These are phyloP conservation scores for Cephus spinipes DNA, from an alignment of 2,888 invertebrate species.

Conservation along the genomic window DNA sequence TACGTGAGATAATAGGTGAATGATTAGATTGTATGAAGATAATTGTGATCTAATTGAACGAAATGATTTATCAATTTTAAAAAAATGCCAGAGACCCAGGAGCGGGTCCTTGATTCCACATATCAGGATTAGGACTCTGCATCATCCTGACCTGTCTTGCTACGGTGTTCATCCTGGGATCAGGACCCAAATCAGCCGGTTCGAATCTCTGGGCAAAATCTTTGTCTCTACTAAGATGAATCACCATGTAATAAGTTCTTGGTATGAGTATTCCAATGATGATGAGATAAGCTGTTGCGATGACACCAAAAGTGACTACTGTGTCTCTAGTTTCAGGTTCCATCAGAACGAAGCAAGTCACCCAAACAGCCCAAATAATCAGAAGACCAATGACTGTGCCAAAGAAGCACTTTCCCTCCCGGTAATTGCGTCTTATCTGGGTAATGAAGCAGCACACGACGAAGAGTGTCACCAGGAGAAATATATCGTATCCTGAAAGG, in stretches of 20 bases:
- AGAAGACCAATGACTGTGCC: constrained; percentile 70
- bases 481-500: constrained; percentile 73
- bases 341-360: constrained; percentile 72
- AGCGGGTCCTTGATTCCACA: constrained; percentile 33
- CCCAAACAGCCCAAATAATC: constrained; percentile 69
- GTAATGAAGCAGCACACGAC: constrained; percentile 73
- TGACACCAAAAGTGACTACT: constrained; percentile 72
- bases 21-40: not conserved
- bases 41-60: not conserved
- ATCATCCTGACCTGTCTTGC: constrained; percentile 51
- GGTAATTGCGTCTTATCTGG: constrained; percentile 76
- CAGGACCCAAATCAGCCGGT: constrained; percentile 42
- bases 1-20: not conserved
- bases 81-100: constrained; percentile 32
- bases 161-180: constrained; percentile 51
- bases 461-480: constrained; percentile 71
- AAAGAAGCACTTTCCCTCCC: constrained; percentile 72
- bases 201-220: constrained; percentile 45
- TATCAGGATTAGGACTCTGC: constrained; percentile 27
- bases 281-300: constrained; percentile 74
- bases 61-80: not conserved
- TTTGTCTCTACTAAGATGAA: constrained; percentile 73
- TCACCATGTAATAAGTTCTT: constrained; percentile 76
- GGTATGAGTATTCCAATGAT: constrained; percentile 77
- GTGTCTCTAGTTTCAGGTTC: constrained; percentile 70